A percentile compares a stretch with the other conserved stretches of the same genome.
Conservation (phyloP, 2,113 vertebrate genomes). For the Willisornis vidua region DNA sequence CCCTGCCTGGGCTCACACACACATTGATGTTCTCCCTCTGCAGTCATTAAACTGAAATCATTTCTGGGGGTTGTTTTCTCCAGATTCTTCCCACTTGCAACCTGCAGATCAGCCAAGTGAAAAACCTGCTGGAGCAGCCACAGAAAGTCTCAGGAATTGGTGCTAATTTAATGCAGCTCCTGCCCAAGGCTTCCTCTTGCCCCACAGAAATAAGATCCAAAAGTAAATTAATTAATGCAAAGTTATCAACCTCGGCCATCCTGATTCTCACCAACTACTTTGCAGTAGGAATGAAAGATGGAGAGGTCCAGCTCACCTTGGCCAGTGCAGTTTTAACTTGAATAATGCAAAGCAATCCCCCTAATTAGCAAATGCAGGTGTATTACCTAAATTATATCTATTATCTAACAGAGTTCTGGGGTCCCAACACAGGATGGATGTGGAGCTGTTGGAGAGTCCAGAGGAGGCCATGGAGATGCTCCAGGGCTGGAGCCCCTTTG, state of each 20-base stretch:
- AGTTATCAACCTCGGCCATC: not conserved
- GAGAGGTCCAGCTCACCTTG: no score
- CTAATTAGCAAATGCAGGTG: rapidly evolving
- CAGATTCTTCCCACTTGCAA: not conserved
- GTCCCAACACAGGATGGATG: not conserved
- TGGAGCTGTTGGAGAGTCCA: not conserved
- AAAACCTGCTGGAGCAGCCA: not conserved
- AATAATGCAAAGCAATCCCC: not conserved
- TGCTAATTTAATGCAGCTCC: not conserved
- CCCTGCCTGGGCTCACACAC: not conserved
- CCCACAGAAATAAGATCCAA: not conserved
- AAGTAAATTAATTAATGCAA: not conserved
- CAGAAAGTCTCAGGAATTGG: not conserved
- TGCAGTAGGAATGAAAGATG: rapidly evolving
- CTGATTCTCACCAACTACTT: not conserved
- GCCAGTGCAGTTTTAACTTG: not conserved
- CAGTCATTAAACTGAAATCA: not conserved
- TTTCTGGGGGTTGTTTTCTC: not conserved
- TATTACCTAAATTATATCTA: not conserved
- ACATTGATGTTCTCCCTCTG: not conserved
- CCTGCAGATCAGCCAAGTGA: not conserved
- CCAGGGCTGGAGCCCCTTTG: not conserved
- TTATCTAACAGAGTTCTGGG: not conserved
- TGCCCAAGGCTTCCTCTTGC: not conserved
- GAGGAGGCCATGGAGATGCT: not conserved